Base-by-base conservation (phyloP, 1,140 invertebrate genomes). In the Calosoma granatense region DNA sequence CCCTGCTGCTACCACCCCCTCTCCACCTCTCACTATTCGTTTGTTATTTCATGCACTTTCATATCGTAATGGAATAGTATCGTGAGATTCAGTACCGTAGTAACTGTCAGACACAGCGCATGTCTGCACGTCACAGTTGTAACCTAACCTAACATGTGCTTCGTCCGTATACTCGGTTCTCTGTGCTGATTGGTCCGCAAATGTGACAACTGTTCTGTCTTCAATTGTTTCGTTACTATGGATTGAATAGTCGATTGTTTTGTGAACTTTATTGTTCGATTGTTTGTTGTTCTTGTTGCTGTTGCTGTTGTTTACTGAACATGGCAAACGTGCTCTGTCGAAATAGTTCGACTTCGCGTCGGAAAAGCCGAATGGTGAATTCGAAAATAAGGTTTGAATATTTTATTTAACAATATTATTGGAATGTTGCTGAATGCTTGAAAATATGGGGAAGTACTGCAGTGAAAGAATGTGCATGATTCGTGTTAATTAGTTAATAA, bases 61-160 rank as follows among this genome's bases (percentile, higher is more conserved):
- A 36, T 36, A 36, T 36, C 26, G 26, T n/a, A n/a, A 36, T n/a
- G 26, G 6, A 6, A 36, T 36, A 36, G 26, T 36, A 36, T 36
- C 6, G 26, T n/a, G 26, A n/a, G n/a, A n/a, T 30, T 51, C 55
- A 53, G 55, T 56, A 57, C 58, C 56, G 56, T 58, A 53, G 21
- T 58, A 60, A 59, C 51, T 60, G 57, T 54, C 20, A 19, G 36
- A 20, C 19, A 52, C 26, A 9, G 26, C n/a, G n/a, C n/a, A 9
- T 36, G 26, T 36, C 6, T n/a, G 26, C 26, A 36, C n/a, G 6
- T 36, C 6, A 36, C 26, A 36, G 6, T 6, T 36, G 26, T 36
- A n/a, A n/a, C n/a, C n/a, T n/a, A n/a, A n/a, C n/a, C n/a, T n/a
- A n/a, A n/a, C n/a, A n/a, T 36, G 26, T 36, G 26, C 26, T 36